Conservation (phyloP, 2,113 vertebrate species). For the Nothoprocta pentlandii region DNA sequence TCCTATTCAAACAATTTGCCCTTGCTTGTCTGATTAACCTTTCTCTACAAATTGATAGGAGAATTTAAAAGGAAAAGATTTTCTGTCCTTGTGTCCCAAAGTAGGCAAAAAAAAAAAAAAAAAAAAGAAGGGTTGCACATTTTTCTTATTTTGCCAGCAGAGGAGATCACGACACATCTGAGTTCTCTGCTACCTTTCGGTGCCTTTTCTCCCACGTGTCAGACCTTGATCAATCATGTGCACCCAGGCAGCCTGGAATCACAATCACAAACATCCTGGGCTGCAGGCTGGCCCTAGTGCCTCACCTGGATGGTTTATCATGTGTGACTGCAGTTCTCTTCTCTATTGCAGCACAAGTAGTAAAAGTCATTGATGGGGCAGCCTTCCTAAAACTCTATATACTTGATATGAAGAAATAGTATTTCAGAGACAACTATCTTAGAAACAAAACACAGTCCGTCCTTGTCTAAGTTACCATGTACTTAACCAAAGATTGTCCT, state of each 20-base stretch:
- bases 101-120: not conserved
- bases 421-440: not conserved
- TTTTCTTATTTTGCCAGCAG: not conserved
- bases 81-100: not conserved
- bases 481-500: not conserved
- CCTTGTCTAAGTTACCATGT: not conserved
- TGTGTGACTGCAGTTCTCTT: not conserved
- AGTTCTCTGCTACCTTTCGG: not conserved
- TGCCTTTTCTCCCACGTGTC: not conserved
- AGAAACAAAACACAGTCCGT: not conserved
- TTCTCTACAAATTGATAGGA: not conserved
- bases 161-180: not conserved
- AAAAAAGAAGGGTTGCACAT: not conserved
- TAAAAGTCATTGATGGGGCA: not conserved
- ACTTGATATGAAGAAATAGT: not conserved
- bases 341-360: not conserved
- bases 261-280: not conserved
- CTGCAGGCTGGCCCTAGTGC: not conserved
- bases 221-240: not conserved
- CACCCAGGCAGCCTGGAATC: not conserved
- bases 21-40: not conserved
- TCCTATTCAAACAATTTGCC: not conserved
- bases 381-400: not conserved
- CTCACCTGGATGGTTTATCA: not conserved
- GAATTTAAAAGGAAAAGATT: not conserved